Percentiles rank a stretch among this genome's conserved stretches.
phyloP scores from a whole-genome alignment of 2,113 vertebrate genomes.

The Neotoma lepida region DNA sequence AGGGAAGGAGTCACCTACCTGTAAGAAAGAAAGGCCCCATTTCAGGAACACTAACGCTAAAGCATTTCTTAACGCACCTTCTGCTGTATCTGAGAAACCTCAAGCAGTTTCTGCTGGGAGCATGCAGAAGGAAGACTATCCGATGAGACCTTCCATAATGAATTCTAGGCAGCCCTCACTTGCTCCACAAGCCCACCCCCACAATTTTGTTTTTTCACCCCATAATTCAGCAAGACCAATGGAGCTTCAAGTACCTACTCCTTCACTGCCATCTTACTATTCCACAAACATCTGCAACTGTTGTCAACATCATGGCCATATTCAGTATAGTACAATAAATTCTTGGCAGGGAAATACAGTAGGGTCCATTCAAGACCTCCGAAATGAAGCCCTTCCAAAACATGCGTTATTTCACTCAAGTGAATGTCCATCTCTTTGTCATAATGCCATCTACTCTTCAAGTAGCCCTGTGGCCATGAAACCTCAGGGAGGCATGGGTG shows the following conservation, averaged over 20 bases:
- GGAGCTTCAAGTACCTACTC: constrained; percentile 86
- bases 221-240: constrained; percentile 76
- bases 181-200: constrained; percentile 72
- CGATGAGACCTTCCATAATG: constrained; percentile 2
- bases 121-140: constrained; percentile 72
- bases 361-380: constrained; percentile 78
- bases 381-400: constrained; percentile 73
- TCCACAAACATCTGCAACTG: constrained; percentile 85
- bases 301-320: constrained; percentile 80
- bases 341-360: constrained; percentile 83
- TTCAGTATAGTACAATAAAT: constrained; percentile 80
- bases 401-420: constrained; percentile 80
- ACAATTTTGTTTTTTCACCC: constrained; percentile 74
- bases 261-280: constrained; percentile 77
- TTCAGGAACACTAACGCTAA: constrained; percentile 59
- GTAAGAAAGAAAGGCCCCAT: constrained; percentile 73
- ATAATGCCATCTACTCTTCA: constrained; percentile 79
- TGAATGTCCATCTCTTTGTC: constrained; percentile 82
- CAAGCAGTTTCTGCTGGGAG: constrained; percentile 60
- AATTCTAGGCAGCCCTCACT: constrained; percentile 75
- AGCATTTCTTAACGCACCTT: constrained; percentile 55
- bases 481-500: constrained; percentile 71
- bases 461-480: constrained; percentile 77
- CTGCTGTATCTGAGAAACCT: constrained; percentile 78
- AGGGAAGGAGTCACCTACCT: constrained; percentile 72